Evolutionary conservation across 2,888 invertebrate species (phyloP).

Genomic region (Drosophila peninsularis): DNA sequence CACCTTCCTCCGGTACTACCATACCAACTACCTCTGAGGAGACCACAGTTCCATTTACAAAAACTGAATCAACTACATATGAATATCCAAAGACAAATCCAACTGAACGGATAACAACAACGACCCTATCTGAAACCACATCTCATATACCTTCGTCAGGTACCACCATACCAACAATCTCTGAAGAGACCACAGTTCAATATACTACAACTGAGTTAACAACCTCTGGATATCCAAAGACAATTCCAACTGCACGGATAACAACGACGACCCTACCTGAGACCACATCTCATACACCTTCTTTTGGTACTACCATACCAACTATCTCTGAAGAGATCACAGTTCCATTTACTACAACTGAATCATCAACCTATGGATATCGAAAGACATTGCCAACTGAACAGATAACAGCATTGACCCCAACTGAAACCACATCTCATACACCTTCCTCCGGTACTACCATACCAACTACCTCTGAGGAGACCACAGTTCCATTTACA

Average conservation of each 20-base stretch:
- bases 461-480: neutral
- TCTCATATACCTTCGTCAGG: neutral
- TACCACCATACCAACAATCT: neutral
- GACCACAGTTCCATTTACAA: neutral
- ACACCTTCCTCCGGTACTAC: neutral
- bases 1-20: neutral
- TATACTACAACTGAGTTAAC: neutral
- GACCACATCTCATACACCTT: neutral
- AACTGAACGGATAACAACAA: neutral
- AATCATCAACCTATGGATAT: neutral
- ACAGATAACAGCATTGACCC: neutral
- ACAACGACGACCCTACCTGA: neutral
- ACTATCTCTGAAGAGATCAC: neutral
- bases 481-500: neutral
- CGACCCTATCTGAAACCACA: neutral
- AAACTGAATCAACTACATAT: neutral
- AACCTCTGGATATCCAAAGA: neutral
- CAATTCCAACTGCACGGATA: neutral
- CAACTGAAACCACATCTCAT: neutral
- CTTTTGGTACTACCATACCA: neutral
- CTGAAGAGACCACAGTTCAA: neutral
- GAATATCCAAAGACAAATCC: neutral
- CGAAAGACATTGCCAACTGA: neutral
- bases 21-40: neutral
- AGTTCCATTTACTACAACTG: neutral